Conservation (phyloP, 2,888 invertebrate genomes). For the Pharmacophagus antenor region DNA sequence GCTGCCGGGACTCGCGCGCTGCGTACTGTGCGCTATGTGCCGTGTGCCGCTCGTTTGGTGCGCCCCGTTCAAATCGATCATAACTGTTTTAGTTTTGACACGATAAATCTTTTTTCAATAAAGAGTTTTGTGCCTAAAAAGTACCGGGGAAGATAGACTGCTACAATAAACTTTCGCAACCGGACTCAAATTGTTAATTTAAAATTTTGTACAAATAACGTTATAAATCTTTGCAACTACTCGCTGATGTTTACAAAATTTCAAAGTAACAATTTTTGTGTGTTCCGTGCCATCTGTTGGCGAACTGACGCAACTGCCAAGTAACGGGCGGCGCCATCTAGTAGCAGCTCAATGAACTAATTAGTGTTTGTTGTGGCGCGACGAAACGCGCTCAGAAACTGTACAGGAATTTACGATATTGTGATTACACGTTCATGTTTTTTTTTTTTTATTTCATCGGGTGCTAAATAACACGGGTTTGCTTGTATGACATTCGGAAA, state of each 20-base stretch:
- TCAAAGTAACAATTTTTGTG: slow-evolving; percentile 20
- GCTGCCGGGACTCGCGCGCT: slow-evolving; percentile 37
- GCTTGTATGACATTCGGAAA: slow-evolving; percentile 41
- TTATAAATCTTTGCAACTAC: background rate
- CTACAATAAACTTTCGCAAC: background rate
- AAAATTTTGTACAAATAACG: background rate
- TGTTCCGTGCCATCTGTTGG: slow-evolving; percentile 19
- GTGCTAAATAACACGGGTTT: slow-evolving; percentile 51
- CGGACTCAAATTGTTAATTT: slow-evolving; percentile 13
- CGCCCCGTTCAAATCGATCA: background rate
- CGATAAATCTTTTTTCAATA: background rate
- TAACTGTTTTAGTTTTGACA: slow-evolving; percentile 1
- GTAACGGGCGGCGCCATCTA: slow-evolving; percentile 49
- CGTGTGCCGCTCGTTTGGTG: background rate
- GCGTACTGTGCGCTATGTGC: slow-evolving; percentile 2
- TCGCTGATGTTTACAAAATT: background rate
- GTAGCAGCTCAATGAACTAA: slow-evolving; percentile 44
- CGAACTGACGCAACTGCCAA: background rate
- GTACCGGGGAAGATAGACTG: background rate
- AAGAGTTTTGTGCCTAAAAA: background rate
- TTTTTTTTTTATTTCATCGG: slow-evolving; percentile 47
- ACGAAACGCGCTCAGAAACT: slow-evolving; percentile 4
- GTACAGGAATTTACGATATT: slow-evolving; percentile 19
- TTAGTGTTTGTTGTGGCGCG: slow-evolving; percentile 50
- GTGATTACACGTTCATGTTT: slow-evolving; percentile 38